Evolutionary conservation across 2,113 vertebrate genomes (phyloP), one percentile per base, ranked within the genome.

Genomic region (Numida meleagris): DNA sequence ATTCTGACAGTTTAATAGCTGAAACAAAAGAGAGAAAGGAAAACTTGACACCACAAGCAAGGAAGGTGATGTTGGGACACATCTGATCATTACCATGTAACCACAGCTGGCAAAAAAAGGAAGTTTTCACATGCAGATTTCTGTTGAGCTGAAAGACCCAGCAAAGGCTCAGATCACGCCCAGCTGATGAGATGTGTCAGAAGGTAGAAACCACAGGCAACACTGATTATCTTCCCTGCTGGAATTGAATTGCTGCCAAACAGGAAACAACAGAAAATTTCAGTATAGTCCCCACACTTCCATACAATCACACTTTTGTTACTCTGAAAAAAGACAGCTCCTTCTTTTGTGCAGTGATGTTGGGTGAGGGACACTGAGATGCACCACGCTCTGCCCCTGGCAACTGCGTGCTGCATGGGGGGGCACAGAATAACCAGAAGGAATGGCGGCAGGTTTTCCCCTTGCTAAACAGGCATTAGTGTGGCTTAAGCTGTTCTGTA

Each of bases 291-390:
- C 59, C 46, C 23, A 62, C 58, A 7, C 2, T 8, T 23, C 33
- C 3, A 0, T 4, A 36, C 1, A 4, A 23, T 36, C 10, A 24
- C 42, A n/a, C n/a, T 5, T 14, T 10, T 0, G 1, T 19, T 1
- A 7, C 25, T 31, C 46, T 3, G 10, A 75, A 81, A 53, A n/a
- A 68, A 83, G 36, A 5, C 48, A 46, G 27, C 0, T 36, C 45
- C 12, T 42, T 40, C n/a, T 3, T 51, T 38, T 8, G 3, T 9
- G 15, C 72, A 51, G 75, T 59, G 29, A 34, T 59, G 43, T 38
- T 51, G 53, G 36, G 3, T 1, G 1, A 38, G 34, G 59, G 43
- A 34, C 62, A 68, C 51, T 2, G 5, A 34, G 51, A 48, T 0
- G 0, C 34, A 50, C 45, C 38, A 24, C 24, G 50, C 50, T 42